Evolutionary conservation across 2,888 invertebrate genomes (phyloP).

Genomic region (Cephus runcator): DNA sequence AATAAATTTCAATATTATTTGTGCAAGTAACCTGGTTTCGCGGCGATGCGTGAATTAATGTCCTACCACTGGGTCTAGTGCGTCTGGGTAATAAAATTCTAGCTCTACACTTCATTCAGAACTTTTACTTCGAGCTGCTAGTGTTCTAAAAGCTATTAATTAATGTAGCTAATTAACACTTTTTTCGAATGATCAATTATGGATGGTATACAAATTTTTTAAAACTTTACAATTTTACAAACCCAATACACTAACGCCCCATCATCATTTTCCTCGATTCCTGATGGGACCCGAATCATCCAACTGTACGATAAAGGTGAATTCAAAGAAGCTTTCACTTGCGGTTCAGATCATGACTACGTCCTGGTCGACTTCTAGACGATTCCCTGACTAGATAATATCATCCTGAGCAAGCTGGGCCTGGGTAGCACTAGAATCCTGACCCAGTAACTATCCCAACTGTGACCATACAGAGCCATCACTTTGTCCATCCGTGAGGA

Average conservation of each 20-base stretch:
- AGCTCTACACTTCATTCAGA: not conserved
- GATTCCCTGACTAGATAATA: slow-evolving; percentile 31
- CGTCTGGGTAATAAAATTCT: not conserved
- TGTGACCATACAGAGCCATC: slow-evolving; percentile 45
- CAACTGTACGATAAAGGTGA: not conserved
- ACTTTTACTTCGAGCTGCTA: not conserved
- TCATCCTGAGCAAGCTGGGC: slow-evolving; percentile 26
- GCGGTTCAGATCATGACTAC: slow-evolving; percentile 3
- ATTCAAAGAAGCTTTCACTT: slow-evolving; percentile 27
- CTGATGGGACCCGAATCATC: not conserved
- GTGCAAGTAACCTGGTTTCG: not conserved
- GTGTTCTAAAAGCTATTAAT: not conserved
- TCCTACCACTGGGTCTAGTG: not conserved
- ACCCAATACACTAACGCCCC: not conserved
- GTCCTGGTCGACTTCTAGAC: not conserved
- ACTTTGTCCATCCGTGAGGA: slow-evolving; percentile 20
- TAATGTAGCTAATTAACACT: not conserved
- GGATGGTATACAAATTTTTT: not conserved
- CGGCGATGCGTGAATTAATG: not conserved
- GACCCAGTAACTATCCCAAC: slow-evolving; percentile 58
- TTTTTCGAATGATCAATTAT: not conserved
- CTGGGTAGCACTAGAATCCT: slow-evolving; percentile 36
- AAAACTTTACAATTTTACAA: not conserved
- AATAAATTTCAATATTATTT: slow-evolving; percentile 4
- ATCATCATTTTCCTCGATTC: not conserved